A percentile compares a stretch with the other conserved stretches of the same genome.
These are phyloP conservation scores for Teleiodes luculella DNA, from an alignment of 2,888 invertebrate genomes.

Conservation along the genomic window DNA sequence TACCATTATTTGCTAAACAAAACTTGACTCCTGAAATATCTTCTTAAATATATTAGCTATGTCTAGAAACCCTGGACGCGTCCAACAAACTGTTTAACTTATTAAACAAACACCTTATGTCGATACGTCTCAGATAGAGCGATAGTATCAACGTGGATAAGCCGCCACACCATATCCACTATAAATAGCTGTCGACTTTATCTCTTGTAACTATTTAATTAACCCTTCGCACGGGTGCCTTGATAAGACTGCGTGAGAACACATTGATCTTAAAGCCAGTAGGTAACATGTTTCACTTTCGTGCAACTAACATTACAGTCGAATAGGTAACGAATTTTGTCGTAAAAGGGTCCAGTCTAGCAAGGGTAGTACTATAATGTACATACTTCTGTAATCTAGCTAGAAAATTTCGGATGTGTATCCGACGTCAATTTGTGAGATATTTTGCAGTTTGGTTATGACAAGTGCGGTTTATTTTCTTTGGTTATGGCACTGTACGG, in stretches of 20 bases:
- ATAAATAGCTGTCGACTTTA: slow-evolving; percentile 63
- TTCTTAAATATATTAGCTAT: too few species aligned
- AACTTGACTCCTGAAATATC: too few species aligned
- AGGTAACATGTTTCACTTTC: slow-evolving; percentile 25
- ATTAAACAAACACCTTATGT: slow-evolving; percentile 17
- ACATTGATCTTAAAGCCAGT: slow-evolving; percentile 31
- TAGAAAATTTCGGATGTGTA: too few species aligned
- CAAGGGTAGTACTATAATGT: too few species aligned
- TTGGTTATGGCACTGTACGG: too few species aligned
- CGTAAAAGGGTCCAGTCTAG: too few species aligned
- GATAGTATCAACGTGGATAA: slow-evolving; percentile 68
- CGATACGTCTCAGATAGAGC: slow-evolving; percentile 31
- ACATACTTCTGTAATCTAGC: too few species aligned
- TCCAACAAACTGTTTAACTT: neutral
- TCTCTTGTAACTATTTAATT: slow-evolving; percentile 71
- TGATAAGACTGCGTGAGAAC: slow-evolving; percentile 68
- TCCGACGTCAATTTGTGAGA: too few species aligned
- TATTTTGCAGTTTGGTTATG: too few species aligned
- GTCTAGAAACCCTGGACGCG: too few species aligned
- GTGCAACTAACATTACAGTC: slow-evolving; percentile 29
- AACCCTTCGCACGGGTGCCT: slow-evolving; percentile 60
- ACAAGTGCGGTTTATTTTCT: too few species aligned
- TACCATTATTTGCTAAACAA: too few species aligned
- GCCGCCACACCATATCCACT: slow-evolving; percentile 45
- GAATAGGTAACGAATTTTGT: neutral